Evolutionary conservation across 1,140 invertebrate genomes (phyloP), one percentile per base, ranked within the genome.

Genomic region (Probaryconus sp.): DNA sequence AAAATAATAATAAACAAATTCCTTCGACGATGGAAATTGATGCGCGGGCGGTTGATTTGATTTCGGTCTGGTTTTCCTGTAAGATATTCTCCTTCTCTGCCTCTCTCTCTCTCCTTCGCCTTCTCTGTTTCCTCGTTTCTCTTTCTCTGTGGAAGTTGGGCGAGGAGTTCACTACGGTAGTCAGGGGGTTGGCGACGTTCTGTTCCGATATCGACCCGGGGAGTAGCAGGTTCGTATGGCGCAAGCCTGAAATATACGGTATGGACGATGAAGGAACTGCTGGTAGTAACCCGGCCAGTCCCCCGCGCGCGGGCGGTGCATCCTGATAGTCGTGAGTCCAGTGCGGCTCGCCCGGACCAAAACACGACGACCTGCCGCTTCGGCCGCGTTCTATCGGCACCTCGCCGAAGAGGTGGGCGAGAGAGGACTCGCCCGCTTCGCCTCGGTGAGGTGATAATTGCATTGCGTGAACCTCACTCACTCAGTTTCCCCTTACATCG

Each of bases 251-350:
- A 79, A 72, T 51, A 45, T 65, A 64, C 48, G 56, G 60, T 60
- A 51, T 72, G 55, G 76, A 70, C 38, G 74, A 67, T 47, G 65
- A 77, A 64, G 58, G 69, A 69, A 73, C 61, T 51, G 72, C 79
- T 81, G 81, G 79, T 81, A 83, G 85, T 85, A 83, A 83, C 81
- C 83, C 81, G 83, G 85, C 80, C 83, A 87, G 84, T 84, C 79
- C 85, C 83, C 81, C 81, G 81, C 81, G 81, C 79, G 81, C 83
- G 81, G 81, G 81, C 82, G 83, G 78, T 83, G 83, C 79, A 81
- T 83, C 75, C 77, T 60, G 37, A 79, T 47, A 63, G 35, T 74
- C 51, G 63, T 55, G 53, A 55, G 50, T 64, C 56, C 55, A 48
- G 13, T 24, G 55, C n/a, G n/a, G 47, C 70, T 76, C 40, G 14